These are phyloP conservation scores for Sterrhoptilus dennistouni DNA, from an alignment of 2,113 vertebrate species.

Conservation along the genomic window DNA sequence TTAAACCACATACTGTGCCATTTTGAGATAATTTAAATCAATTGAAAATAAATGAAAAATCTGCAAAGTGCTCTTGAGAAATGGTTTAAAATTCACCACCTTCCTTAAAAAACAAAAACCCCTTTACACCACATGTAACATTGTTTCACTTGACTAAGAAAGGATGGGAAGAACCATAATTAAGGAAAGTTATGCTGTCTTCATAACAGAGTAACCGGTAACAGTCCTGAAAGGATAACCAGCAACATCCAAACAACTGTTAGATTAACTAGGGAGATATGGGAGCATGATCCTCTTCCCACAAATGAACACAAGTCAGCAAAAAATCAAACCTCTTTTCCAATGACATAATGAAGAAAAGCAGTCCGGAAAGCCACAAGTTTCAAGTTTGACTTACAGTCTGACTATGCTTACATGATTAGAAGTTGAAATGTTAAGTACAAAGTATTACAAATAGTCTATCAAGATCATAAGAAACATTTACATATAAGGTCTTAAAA, in stretches of 20 bases:
- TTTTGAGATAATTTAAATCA: background rate
- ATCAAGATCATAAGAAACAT: background rate
- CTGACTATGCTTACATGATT: background rate
- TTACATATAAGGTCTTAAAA: background rate
- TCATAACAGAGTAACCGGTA: background rate
- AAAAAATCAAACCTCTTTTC: conserved; percentile 12
- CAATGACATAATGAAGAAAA: background rate
- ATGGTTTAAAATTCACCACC: background rate
- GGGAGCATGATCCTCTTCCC: background rate
- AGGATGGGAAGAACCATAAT: background rate
- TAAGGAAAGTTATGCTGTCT: background rate
- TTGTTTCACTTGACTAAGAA: background rate
- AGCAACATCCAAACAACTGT: background rate
- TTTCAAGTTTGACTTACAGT: background rate
- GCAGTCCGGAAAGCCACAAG: background rate
- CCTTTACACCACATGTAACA: background rate
- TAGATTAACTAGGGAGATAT: background rate
- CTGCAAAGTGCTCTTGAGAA: background rate
- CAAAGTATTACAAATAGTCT: background rate
- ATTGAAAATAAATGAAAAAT: background rate
- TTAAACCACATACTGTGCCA: background rate
- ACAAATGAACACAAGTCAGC: background rate
- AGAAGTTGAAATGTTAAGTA: background rate
- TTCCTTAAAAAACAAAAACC: background rate
- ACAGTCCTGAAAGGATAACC: background rate